Percentiles rank a stretch among this genome's conserved stretches.
phyloP scores from a whole-genome alignment of 2,888 invertebrate genomes.

The Steinernema hermaphroditum region DNA sequence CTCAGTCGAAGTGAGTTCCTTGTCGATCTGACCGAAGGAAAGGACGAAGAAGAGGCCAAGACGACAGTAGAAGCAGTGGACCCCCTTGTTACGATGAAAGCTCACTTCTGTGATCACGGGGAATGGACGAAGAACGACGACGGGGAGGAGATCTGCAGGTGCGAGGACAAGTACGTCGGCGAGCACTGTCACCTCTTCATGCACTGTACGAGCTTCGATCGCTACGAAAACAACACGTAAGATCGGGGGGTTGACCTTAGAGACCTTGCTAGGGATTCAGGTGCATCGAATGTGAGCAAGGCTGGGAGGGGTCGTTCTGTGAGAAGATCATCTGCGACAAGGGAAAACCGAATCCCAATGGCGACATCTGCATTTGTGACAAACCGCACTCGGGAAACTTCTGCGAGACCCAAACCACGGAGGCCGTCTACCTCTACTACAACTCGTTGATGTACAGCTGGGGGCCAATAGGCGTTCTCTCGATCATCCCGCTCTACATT shows the following conservation, averaged over 20 bases:
- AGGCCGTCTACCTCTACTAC: conserved; percentile 45
- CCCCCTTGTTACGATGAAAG: too few species aligned
- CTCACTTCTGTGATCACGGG: too few species aligned
- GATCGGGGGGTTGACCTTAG: background rate
- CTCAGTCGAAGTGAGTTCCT: too few species aligned
- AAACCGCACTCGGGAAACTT: conserved; percentile 42
- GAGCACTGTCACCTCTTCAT: conserved; percentile 38
- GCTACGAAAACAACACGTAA: conserved; percentile 36
- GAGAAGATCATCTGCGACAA: conserved; percentile 41
- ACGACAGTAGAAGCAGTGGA: too few species aligned
- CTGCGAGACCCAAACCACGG: conserved; percentile 39
- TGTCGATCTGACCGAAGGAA: too few species aligned
- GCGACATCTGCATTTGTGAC: conserved; percentile 36
- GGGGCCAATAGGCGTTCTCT: conserved; percentile 38
- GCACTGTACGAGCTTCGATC: conserved; percentile 37
- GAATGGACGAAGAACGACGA: too few species aligned
- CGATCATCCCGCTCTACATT: conserved; percentile 37
- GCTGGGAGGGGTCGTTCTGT: conserved; percentile 40
- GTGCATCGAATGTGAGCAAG: conserved; percentile 39
- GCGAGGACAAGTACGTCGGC: conserved; percentile 39
- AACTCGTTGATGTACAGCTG: conserved; percentile 37
- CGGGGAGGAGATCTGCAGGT: conserved; percentile 32
- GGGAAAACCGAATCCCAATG: conserved; percentile 24
- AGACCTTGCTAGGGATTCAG: conserved; percentile 36
- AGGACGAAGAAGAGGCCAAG: too few species aligned